Conservation (phyloP, 2,113 vertebrate genomes). For the Scolopax mira region DNA sequence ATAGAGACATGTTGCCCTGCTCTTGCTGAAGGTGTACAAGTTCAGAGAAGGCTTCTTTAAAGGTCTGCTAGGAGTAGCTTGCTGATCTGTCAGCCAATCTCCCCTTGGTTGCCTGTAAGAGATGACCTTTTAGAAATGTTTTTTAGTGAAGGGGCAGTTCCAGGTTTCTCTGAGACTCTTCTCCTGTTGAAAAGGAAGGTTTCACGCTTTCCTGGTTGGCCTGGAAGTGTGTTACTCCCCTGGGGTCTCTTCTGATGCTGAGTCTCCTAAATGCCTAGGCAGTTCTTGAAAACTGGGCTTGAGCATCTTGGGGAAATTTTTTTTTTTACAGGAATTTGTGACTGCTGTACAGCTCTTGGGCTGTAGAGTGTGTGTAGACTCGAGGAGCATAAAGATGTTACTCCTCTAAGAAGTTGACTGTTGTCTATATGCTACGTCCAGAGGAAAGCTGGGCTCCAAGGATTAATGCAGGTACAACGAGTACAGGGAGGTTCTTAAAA, state of each 20-base stretch:
- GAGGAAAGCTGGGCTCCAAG: neutral
- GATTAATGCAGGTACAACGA: neutral
- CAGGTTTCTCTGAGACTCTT: neutral
- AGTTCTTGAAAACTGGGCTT: neutral
- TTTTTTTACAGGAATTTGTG: neutral
- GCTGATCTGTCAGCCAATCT: neutral
- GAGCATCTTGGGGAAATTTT: neutral
- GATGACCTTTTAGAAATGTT: neutral
- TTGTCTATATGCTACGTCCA: neutral
- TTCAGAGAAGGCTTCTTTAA: neutral
- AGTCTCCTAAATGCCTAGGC: neutral
- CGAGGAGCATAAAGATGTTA: neutral
- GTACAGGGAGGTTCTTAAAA: neutral
- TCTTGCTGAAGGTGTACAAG: neutral
- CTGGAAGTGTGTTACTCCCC: neutral
- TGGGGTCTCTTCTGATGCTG: neutral
- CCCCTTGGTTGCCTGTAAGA: neutral
- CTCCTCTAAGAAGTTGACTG: neutral
- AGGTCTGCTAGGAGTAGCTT: neutral
- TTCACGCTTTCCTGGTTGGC: neutral
- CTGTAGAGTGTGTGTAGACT: neutral
- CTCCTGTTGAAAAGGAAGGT: neutral
- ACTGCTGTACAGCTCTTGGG: neutral
- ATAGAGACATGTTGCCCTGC: accelerated
- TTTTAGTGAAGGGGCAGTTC: neutral